Conservation (phyloP, 2,113 vertebrate genomes). For the Chionodraco myersi region DNA sequence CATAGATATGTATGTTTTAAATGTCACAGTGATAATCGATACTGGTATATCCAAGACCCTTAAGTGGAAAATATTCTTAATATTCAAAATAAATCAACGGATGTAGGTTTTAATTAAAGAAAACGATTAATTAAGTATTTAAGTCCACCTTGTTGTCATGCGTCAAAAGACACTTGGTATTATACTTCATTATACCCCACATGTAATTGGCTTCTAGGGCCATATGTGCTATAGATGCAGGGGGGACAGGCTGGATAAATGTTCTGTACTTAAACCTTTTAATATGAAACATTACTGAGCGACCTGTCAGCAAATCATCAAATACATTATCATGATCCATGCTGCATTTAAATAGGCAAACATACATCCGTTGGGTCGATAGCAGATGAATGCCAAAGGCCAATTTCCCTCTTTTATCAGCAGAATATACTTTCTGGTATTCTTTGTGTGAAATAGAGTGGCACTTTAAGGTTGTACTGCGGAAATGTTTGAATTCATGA, state of each 20-base stretch:
- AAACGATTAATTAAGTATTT: neutral
- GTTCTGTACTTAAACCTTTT: slow-evolving; percentile 1
- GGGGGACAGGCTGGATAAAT: neutral
- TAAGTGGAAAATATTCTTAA: neutral
- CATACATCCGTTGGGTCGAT: slow-evolving; percentile 33
- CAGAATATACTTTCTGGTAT: slow-evolving; percentile 32
- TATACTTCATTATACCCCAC: neutral
- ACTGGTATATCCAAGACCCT: too few relatives aligned
- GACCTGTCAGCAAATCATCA: slow-evolving; percentile 8
- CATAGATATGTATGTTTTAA: too few relatives aligned
- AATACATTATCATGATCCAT: slow-evolving; percentile 5
- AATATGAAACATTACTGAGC: neutral
- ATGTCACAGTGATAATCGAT: too few relatives aligned
- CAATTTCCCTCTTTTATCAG: slow-evolving; percentile 38
- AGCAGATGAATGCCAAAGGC: slow-evolving; percentile 24
- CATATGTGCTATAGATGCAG: slow-evolving; percentile 5
- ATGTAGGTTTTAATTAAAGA: neutral
- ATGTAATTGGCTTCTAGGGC: neutral
- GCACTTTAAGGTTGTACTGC: slow-evolving; percentile 1
- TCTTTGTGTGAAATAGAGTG: slow-evolving; percentile 23
- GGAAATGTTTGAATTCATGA: slow-evolving; percentile 43
- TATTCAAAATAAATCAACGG: slow-evolving; percentile 13
- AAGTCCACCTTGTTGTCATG: slow-evolving; percentile 1
- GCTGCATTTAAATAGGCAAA: neutral
- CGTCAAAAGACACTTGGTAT: slow-evolving; percentile 1